Evolutionary conservation across 2,113 vertebrate genomes (phyloP), one percentile per base, ranked within the genome.

Genomic region (Entomyzon cyanotis): DNA sequence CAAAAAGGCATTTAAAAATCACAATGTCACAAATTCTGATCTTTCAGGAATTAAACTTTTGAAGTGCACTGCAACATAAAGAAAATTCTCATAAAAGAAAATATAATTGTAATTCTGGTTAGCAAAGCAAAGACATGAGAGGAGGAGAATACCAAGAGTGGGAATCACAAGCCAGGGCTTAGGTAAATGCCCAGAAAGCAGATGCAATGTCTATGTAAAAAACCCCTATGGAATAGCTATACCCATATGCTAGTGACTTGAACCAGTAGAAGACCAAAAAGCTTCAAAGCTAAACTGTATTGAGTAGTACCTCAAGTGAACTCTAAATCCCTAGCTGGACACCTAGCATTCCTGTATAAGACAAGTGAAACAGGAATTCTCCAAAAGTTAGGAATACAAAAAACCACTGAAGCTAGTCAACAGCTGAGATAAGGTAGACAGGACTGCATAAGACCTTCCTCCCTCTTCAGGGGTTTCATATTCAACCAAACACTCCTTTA

Each of bases 221-320:
- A 33, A 4, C 1, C 23, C 2, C 8, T 46, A 1, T 5, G 6
- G 33, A 68, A 56, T 27, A 60, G 5, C 20, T 78, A 22, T n/a
- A 30, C 17, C 22, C 11, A 10, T 33, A 30, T 30, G 8, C 12
- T 62, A 27, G 49, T 46, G 11, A 31, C 20, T 63, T 30, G 25
- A 80, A 53, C 11, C 16, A 46, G 5, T 62, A 56, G 56, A 64
- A 59, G 18, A 42, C 28, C 20, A 70, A 67, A 93, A 80, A 78
- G 6, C 41, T 88, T 85, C 53, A 42, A 91, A 60, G 27, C 9
- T 50, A 17, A 84, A 25, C 7, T 37, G 1, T n/a, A 23, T 33
- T 60, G 31, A 65, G 28, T 23, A 76, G 19, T 19, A 41, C 15
- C 31, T 79, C 53, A 49, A 60, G 59, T 17, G n/a, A 88, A 73